Conservation (phyloP, 2,888 invertebrate genomes). For the Pseudeuparius sepicola region DNA sequence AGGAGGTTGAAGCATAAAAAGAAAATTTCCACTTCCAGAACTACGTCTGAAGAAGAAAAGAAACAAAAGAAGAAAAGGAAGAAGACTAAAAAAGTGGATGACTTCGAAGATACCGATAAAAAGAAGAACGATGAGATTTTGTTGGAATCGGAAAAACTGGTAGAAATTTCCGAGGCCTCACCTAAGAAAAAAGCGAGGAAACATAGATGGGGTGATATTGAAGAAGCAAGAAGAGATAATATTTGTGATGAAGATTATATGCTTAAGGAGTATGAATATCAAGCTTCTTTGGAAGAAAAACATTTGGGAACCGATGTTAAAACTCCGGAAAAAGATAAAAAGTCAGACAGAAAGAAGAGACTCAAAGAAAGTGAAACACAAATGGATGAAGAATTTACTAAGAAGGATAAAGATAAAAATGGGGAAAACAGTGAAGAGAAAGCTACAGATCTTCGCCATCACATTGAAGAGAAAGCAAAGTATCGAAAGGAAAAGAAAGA, state of each 20-base stretch:
- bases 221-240: neutral
- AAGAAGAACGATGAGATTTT: no score
- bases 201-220: slow-evolving; percentile 4
- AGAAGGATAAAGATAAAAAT: no score
- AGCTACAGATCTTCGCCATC: neutral
- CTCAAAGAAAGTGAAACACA: neutral
- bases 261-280: neutral
- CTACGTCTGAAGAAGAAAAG: no score
- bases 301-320: slow-evolving; percentile 3
- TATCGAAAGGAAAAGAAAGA: slow-evolving; percentile 1
- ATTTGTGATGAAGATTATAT: no score
- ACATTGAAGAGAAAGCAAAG: neutral
- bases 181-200: slow-evolving; percentile 7
- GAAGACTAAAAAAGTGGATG: no score
- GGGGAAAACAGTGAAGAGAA: neutral
- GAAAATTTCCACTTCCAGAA: no score
- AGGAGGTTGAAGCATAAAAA: neutral
- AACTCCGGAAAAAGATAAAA: neutral
- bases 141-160: slow-evolving; percentile 11
- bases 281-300: neutral
- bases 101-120: no score
- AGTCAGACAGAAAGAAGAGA: neutral
- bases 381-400: no score
- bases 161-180: neutral
- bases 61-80: no score